Conservation (phyloP, 2,113 vertebrate species). For the Erythrocercus mccallii region DNA sequence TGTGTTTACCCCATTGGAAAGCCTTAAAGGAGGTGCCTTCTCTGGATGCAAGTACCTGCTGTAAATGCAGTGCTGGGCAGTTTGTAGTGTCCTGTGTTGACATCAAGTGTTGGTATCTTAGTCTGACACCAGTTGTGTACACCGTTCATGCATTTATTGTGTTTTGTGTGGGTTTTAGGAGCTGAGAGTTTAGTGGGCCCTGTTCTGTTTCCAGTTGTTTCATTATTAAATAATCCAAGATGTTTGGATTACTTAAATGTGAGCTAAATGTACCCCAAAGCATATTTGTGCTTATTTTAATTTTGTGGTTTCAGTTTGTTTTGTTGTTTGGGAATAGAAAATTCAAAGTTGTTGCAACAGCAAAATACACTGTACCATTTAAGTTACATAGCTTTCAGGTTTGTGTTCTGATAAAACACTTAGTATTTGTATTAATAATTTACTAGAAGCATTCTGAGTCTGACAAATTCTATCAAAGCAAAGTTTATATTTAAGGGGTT, state of each 20-base stretch:
- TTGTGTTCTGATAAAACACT: background rate
- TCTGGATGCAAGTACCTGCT: background rate
- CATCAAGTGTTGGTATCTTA: background rate
- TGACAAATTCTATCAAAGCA: background rate
- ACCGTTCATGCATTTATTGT: background rate
- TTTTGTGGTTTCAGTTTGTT: background rate
- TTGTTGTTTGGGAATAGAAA: background rate
- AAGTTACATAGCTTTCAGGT: background rate
- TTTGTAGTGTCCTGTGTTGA: background rate
- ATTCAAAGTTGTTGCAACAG: background rate
- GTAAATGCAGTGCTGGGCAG: background rate
- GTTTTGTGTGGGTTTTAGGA: background rate
- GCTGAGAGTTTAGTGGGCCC: background rate
- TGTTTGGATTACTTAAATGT: background rate
- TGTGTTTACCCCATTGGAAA: background rate
- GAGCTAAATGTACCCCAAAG: background rate
- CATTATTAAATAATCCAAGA: background rate
- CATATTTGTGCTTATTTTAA: background rate
- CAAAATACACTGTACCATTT: background rate
- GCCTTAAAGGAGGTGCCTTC: background rate
- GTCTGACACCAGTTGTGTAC: accelerated
- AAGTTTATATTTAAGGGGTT: background rate
- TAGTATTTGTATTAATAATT: background rate
- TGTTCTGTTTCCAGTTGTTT: background rate
- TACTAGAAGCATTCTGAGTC: background rate